These are phyloP conservation scores for Danio albolineatus DNA, from an alignment of 2,797 vertebrate genomes.

Conservation along the genomic window DNA sequence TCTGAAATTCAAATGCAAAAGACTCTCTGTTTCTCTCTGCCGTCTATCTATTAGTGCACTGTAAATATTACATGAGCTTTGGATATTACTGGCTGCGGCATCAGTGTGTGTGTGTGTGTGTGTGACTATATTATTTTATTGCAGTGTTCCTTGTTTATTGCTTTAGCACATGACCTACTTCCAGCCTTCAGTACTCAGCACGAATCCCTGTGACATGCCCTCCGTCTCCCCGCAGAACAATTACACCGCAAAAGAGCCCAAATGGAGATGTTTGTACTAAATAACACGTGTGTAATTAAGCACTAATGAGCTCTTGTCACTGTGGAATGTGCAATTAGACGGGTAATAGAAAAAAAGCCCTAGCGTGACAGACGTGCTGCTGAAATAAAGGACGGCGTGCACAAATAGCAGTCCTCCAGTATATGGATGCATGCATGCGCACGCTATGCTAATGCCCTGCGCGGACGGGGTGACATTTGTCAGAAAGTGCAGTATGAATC, in stretches of 20 bases:
- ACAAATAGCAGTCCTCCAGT: neutral
- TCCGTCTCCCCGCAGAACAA: conserved; percentile 88
- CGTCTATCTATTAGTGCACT: conserved; percentile 84
- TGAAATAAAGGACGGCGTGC: conserved; percentile 72
- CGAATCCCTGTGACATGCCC: conserved; percentile 70
- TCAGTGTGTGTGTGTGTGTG: conserved; percentile 38
- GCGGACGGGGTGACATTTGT: conserved; percentile 8
- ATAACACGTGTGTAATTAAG: conserved; percentile 99
- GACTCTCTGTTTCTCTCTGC: conserved; percentile 56
- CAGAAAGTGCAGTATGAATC: conserved; percentile 1
- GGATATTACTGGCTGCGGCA: conserved; percentile 60
- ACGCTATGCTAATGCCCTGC: neutral
- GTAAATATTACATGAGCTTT: conserved; percentile 87
- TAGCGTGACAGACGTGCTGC: conserved; percentile 72
- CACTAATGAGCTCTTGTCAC: conserved; percentile 99
- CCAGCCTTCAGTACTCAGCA: conserved; percentile 69
- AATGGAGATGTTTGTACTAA: conserved; percentile 99
- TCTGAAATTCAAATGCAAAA: conserved; percentile 82
- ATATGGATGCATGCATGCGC: neutral
- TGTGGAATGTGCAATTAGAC: conserved; percentile 99
- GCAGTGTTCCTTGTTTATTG: conserved; percentile 80
- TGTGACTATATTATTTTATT: conserved; percentile 81
- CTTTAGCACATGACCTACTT: conserved; percentile 82
- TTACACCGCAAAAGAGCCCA: conserved; percentile 91
- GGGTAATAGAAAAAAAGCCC: conserved; percentile 82